Percentiles rank a stretch among this genome's conserved stretches.
Conservation (phyloP, 2,113 vertebrate species). For the Hystrix cristata region DNA sequence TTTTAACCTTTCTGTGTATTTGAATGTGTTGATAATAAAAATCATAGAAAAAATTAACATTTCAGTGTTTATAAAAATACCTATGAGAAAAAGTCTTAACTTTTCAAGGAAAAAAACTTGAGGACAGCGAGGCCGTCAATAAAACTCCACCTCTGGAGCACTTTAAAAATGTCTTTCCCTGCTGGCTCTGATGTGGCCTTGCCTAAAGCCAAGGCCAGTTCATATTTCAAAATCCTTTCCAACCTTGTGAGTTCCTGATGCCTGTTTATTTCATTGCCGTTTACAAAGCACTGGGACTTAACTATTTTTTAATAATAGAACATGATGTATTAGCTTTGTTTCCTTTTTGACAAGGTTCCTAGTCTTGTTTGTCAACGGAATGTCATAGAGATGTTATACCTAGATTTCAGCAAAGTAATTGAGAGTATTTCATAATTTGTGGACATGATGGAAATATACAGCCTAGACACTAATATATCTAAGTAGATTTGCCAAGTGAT, state of each 20-base stretch:
- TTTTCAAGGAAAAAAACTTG: background rate
- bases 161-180: background rate
- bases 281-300: background rate
- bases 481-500: background rate
- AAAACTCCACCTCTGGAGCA: background rate
- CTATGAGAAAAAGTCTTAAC: background rate
- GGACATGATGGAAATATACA: background rate
- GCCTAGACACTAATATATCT: background rate
- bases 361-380: background rate
- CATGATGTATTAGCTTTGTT: background rate
- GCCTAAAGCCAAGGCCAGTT: background rate
- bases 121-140: background rate
- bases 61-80: background rate
- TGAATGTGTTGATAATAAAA: background rate
- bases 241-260: background rate
- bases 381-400: background rate
- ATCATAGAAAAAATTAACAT: constrained; percentile 8
- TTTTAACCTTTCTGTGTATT: background rate
- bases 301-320: background rate
- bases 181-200: background rate
- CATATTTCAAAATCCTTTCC: background rate
- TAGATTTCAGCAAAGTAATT: background rate
- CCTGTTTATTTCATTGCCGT: background rate
- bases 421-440: background rate
- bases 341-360: background rate